These are phyloP conservation scores for Eucidaris tribuloides DNA, from an alignment of 35 echinoderm and acorn worm species.

Conservation along the genomic window DNA sequence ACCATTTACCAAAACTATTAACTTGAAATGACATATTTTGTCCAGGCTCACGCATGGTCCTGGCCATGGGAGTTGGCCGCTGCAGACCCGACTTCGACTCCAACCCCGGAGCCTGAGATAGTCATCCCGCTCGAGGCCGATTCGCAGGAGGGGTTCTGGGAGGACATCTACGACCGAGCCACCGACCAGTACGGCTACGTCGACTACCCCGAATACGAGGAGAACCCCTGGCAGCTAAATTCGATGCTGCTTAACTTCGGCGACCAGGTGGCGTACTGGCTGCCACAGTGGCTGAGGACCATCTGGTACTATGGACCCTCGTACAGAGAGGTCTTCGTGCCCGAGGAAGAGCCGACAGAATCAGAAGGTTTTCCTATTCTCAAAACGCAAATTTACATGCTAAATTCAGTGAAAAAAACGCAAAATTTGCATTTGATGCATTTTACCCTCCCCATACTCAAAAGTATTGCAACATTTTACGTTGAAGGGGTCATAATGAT, in stretches of 20 bases:
- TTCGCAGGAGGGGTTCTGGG: not conserved
- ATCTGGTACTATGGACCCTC: conserved; percentile 21
- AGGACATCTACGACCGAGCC: not conserved
- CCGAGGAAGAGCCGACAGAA: not conserved
- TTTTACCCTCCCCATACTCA: too few species aligned
- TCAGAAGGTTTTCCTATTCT: too few species aligned
- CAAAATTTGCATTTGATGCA: too few species aligned
- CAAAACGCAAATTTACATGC: too few species aligned
- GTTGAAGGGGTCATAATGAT: too few species aligned
- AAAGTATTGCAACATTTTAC: too few species aligned
- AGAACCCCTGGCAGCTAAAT: not conserved
- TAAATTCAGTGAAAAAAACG: too few species aligned
- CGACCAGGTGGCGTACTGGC: not conserved
- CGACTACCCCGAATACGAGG: not conserved
- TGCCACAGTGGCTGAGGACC: not conserved
- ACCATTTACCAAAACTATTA: too few species aligned
- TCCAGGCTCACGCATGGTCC: not conserved
- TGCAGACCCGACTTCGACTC: not conserved
- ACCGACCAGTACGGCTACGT: not conserved
- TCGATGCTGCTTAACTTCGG: not conserved
- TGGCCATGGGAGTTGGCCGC: not conserved
- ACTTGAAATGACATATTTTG: too few species aligned
- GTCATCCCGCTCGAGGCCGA: not conserved
- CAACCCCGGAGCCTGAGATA: not conserved
- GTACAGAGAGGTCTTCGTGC: not conserved